These are phyloP conservation scores for Triplophysa siluroides DNA, from an alignment of 2,113 vertebrate genomes.

Conservation along the genomic window DNA sequence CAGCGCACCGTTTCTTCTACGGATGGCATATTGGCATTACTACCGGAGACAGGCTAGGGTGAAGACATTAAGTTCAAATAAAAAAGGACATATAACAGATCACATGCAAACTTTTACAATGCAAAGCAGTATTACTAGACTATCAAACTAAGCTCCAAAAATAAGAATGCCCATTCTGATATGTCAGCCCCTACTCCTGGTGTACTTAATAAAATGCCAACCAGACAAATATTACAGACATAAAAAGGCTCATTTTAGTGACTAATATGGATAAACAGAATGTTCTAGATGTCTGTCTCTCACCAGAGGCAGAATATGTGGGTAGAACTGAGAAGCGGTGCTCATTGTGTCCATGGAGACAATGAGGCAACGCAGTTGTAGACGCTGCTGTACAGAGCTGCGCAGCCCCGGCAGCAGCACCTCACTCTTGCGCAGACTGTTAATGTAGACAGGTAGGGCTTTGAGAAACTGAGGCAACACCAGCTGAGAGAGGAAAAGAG, in stretches of 20 bases:
- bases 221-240: too few relatives aligned
- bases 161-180: too few relatives aligned
- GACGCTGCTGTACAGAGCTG: slow-evolving; percentile 72
- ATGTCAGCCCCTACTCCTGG: too few relatives aligned
- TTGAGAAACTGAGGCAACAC: slow-evolving; percentile 76
- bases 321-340: slow-evolving; percentile 74
- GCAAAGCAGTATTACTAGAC: too few relatives aligned
- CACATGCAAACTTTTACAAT: too few relatives aligned
- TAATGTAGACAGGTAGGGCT: slow-evolving; percentile 74
- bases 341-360: slow-evolving; percentile 68
- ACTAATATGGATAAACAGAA: slow-evolving; percentile 24
- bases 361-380: slow-evolving; percentile 70
- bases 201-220: neutral
- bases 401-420: slow-evolving; percentile 75
- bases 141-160: too few relatives aligned
- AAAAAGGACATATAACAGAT: neutral
- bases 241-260: neutral
- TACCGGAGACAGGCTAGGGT: slow-evolving; percentile 49
- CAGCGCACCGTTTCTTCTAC: slow-evolving; percentile 63
- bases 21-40: slow-evolving; percentile 1
- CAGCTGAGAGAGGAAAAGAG: slow-evolving; percentile 60
- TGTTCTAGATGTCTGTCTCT: slow-evolving; percentile 38
- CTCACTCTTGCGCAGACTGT: slow-evolving; percentile 79
- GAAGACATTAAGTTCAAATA: neutral
- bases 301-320: slow-evolving; percentile 72